phyloP scores from a whole-genome alignment of 2,797 vertebrate species.

The Pteropus rufus region DNA sequence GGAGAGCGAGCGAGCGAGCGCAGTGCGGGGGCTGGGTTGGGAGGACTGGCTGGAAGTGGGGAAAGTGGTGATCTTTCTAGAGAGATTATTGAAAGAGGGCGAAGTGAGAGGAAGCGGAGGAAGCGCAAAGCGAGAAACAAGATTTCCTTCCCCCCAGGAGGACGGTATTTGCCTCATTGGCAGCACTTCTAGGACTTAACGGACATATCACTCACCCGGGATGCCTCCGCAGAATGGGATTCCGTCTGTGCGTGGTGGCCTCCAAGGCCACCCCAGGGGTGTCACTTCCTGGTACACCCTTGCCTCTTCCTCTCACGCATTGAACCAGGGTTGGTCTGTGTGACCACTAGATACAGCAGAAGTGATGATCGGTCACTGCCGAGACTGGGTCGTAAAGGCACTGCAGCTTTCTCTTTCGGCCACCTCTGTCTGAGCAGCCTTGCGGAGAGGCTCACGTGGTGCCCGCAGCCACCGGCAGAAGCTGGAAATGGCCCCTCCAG shows the following conservation, averaged over 20 bases:
- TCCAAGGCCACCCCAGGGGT: background rate
- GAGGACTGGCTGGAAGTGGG: background rate
- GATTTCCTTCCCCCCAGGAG: background rate
- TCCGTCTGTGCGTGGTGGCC: no score
- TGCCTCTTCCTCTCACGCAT: rapidly evolving
- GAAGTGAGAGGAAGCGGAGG: background rate
- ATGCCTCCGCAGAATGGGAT: no score
- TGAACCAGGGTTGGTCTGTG: background rate
- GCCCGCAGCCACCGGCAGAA: background rate
- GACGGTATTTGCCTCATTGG: background rate
- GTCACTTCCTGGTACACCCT: background rate
- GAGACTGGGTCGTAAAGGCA: background rate
- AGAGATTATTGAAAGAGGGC: background rate
- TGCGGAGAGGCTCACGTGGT: background rate
- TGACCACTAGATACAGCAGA: background rate
- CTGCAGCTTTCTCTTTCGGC: background rate
- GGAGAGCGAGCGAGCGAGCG: no score
- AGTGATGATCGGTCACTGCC: background rate
- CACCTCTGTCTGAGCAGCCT: background rate
- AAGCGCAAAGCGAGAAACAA: background rate
- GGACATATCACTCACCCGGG: background rate
- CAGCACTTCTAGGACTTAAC: background rate
- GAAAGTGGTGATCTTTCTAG: background rate
- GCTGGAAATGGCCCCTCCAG: background rate
- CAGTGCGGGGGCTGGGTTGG: no score